Conservation (phyloP, 1,140 invertebrate species). For the Drosophila mojavensis region DNA sequence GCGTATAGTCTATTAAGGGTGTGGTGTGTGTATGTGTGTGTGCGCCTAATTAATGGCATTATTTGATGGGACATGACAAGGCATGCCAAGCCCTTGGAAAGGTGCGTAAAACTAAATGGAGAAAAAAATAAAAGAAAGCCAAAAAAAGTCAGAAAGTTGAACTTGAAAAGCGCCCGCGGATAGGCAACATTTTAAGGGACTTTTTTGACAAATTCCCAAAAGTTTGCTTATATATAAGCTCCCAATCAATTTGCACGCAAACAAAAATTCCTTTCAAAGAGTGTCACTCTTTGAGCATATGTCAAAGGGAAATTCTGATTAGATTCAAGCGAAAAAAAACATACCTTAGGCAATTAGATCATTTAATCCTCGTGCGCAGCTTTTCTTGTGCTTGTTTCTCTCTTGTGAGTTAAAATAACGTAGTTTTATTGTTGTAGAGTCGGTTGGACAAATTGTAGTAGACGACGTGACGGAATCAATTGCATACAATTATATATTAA, state of each 20-base stretch:
- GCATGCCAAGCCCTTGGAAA: conserved; percentile 43
- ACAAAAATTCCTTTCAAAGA: not conserved
- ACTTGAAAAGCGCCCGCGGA: conserved; percentile 40
- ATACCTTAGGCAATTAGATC: conserved; percentile 37
- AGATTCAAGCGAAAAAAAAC: not conserved
- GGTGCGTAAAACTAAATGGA: conserved; percentile 50
- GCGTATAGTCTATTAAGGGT: conserved; percentile 34
- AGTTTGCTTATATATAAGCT: not conserved
- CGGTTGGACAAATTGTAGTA: conserved; percentile 76
- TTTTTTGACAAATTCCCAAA: not conserved
- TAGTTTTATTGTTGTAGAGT: conserved; percentile 46
- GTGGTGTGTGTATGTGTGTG: conserved; percentile 41
- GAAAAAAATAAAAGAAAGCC: conserved; percentile 49
- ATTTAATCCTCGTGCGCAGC: conserved; percentile 30
- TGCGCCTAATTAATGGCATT: conserved; percentile 76
- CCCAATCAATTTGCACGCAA: not conserved
- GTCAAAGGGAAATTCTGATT: not conserved
- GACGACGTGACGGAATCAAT: conserved; percentile 79
- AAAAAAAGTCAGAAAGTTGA: conserved; percentile 19
- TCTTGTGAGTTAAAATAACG: conserved; percentile 10
- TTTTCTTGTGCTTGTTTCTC: not conserved
- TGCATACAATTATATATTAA: conserved; percentile 58
- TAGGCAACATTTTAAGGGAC: conserved; percentile 39
- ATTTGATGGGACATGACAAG: conserved; percentile 59
- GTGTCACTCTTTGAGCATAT: not conserved